Evolutionary conservation across 2,888 invertebrate genomes (phyloP).

Genomic region (Drosophila prolongata): DNA sequence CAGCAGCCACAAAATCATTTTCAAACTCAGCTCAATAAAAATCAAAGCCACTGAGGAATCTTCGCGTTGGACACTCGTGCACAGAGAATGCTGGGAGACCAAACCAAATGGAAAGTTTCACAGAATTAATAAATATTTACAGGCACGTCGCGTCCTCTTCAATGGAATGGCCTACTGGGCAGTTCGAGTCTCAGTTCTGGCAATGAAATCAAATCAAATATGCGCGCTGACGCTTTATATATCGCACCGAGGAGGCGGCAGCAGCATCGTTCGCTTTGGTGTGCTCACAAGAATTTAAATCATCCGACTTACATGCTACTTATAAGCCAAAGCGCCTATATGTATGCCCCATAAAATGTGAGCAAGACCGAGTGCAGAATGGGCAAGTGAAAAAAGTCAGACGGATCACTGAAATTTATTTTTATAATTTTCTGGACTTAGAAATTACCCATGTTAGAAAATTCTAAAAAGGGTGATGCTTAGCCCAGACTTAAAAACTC

Average conservation of each 20-base stretch:
- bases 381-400: constrained; percentile 15
- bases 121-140: constrained; percentile 78
- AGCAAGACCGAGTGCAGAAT: constrained; percentile 34
- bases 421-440: not conserved
- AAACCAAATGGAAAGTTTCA: constrained; percentile 48
- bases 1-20: constrained; percentile 28
- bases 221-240: constrained; percentile 74
- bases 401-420: constrained; percentile 9
- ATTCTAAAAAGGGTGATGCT: not conserved
- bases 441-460: no score
- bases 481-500: not conserved
- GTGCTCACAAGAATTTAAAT: constrained; percentile 80
- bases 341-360: constrained; percentile 65
- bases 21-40: constrained; percentile 56
- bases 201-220: constrained; percentile 80
- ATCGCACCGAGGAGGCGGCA: constrained; percentile 33
- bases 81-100: constrained; percentile 4
- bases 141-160: constrained; percentile 74
- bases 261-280: constrained; percentile 40
- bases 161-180: constrained; percentile 45
- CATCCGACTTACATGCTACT: constrained; percentile 78
- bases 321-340: constrained; percentile 79
- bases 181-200: constrained; percentile 47
- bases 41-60: constrained; percentile 57
- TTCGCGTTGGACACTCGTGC: constrained; percentile 19